Conservation (phyloP, 2,797 vertebrate genomes). For the Xiphorhynchus erythropygius region DNA sequence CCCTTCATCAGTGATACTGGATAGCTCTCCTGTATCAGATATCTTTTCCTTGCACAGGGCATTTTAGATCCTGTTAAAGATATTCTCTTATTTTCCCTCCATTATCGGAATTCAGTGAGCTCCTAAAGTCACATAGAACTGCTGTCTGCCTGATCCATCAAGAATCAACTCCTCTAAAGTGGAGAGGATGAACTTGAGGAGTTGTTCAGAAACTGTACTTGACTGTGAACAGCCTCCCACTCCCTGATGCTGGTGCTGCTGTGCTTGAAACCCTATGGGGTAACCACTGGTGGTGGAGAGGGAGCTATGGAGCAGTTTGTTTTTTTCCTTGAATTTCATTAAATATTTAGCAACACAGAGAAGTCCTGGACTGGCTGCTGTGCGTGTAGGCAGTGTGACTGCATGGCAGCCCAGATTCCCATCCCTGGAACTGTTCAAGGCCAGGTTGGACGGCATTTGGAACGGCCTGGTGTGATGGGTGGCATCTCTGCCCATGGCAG, state of each 20-base stretch:
- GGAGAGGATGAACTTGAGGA: not conserved
- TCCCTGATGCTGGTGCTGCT: accelerated
- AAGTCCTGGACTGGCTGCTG: not conserved
- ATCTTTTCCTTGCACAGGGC: not conserved
- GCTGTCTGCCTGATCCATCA: not conserved
- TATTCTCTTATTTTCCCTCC: not conserved
- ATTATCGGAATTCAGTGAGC: not conserved
- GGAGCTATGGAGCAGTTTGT: not conserved
- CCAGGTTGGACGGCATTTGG: not conserved
- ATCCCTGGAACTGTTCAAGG: not conserved
- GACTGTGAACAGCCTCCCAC: not conserved
- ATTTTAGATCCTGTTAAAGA: not conserved
- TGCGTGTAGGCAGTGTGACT: not conserved
- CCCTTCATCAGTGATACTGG: not conserved
- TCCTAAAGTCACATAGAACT: not conserved
- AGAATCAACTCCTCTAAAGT: not conserved
- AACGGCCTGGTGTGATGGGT: not conserved
- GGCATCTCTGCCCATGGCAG: not conserved
- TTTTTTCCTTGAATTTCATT: not conserved
- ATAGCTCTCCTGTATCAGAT: not conserved
- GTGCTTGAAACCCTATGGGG: not conserved
- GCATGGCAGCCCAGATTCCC: not conserved
- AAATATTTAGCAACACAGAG: not conserved
- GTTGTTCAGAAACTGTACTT: not conserved
- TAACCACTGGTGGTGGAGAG: not conserved